Percentiles rank a stretch among this genome's conserved stretches.
phyloP scores from a whole-genome alignment of 2,113 vertebrate species.

The Riparia riparia region DNA sequence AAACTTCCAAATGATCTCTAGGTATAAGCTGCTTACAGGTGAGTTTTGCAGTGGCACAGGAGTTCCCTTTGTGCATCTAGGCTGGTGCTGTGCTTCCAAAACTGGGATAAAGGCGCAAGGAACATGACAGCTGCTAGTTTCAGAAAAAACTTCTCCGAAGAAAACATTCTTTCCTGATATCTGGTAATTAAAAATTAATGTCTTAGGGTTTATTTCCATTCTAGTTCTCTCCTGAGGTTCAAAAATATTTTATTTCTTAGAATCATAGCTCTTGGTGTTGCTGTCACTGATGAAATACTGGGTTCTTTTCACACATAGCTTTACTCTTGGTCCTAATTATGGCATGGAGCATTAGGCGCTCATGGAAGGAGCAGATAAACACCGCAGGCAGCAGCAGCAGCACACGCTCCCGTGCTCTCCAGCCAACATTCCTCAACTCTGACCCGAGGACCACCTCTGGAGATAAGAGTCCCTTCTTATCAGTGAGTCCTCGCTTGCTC shows the following conservation, averaged over 20 bases:
- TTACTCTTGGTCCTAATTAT: background rate
- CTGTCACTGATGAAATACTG: background rate
- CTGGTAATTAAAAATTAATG: background rate
- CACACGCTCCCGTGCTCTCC: background rate
- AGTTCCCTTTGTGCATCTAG: background rate
- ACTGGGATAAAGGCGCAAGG: background rate
- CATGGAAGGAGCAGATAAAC: background rate
- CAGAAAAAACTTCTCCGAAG: background rate
- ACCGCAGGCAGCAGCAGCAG: background rate
- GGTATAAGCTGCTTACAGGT: background rate
- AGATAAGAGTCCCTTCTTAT: slow-evolving; percentile 49
- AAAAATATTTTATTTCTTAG: background rate
- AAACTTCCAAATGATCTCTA: background rate
- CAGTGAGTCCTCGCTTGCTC: background rate
- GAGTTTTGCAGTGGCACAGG: background rate
- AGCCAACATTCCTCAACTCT: slow-evolving; percentile 59
- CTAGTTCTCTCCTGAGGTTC: background rate
- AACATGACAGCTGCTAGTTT: background rate
- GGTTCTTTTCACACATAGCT: background rate
- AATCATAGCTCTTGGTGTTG: background rate
- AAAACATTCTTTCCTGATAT: background rate
- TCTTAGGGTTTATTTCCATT: background rate
- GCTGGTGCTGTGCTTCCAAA: background rate
- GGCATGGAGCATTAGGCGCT: background rate
- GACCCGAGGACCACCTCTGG: slow-evolving; percentile 58